Base-by-base conservation (phyloP, 2,797 vertebrate species). In the Tenualosa thibaudeaui region DNA sequence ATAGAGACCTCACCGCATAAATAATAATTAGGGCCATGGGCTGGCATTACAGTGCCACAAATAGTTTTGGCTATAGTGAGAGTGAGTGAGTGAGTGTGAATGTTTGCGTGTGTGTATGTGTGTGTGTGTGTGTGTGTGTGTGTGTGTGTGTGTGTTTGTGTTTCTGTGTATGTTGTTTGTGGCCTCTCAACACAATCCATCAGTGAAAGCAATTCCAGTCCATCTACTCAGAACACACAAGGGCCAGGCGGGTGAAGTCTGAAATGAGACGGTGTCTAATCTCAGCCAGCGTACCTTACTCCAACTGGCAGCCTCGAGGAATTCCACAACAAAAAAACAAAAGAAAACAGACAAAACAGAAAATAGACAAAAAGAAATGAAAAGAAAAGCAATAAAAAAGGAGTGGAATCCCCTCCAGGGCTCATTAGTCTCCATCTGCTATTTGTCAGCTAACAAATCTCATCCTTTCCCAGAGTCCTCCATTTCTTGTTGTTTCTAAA, bases 361-460 rank as follows among this genome's bases (percentile, higher is more conserved):
- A 71, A 31, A 68, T 10, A 54, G 17, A 15, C 13, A 19, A 56
- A 56, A 19, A 56, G 17, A 40, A 40, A 19, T 10, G 68, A 71
- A 15, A 71, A 71, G 68, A 71, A 37, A 71, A 26, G 68, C 3
- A 12, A 40, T 19, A 13, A 46, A 46, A 46, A 51, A 10, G 50
- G 15, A 46, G 37, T 22, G 40, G 40, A 78, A 40, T 46, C 71
- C 19, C 37, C 40, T 78, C 71, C 15, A 78, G 71, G 71, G 37
- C 40, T 43, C 40, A 78, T 78, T 78, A 46, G 15, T 46, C 37
- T 46, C 71, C 71, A 78, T 78, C 71, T 78, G 71, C 37, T 71
- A 37, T 71, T 71, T 71, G 68, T 71, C 68, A 37, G 68, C 68
- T 78, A 78, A 75, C 71, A 46, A 78, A 78, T 19, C 71, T 78